A percentile compares a stretch with the other conserved stretches of the same genome.
These are phyloP conservation scores for Micrastur ruficollis DNA, from an alignment of 2,797 vertebrate species.

Conservation along the genomic window DNA sequence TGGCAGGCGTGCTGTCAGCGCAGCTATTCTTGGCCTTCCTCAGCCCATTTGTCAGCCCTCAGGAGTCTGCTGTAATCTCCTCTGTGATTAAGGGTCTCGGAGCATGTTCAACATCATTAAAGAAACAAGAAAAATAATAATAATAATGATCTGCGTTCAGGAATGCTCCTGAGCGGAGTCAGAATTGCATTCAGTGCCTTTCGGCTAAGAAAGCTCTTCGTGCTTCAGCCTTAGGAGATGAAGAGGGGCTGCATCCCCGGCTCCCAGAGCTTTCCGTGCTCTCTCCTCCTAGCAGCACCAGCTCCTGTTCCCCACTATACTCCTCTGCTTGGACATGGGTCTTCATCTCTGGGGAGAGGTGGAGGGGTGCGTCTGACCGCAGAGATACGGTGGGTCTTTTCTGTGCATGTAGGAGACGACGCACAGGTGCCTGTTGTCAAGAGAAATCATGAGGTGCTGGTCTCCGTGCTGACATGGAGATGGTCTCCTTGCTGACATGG, in stretches of 20 bases:
- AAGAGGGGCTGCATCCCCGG: neutral
- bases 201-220: neutral
- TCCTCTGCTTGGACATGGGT: neutral
- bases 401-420: too few species aligned
- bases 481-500: neutral
- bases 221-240: neutral
- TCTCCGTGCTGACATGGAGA: neutral
- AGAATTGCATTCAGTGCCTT: neutral
- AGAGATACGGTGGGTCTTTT: accelerated
- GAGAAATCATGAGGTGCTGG: accelerated
- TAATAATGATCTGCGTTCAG: neutral
- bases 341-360: neutral
- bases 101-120: neutral
- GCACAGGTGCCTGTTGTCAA: accelerated
- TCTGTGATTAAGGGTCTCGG: neutral
- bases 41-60: neutral
- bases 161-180: neutral
- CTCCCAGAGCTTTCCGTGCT: neutral
- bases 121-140: neutral
- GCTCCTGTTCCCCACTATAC: neutral
- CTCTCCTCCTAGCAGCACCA: neutral
- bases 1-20: neutral
- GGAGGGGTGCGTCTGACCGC: neutral
- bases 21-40: neutral
- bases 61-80: neutral